Conservation (phyloP, 30 jellyfish, hydroid and myxozoan species). For the Clytia hemisphaerica region DNA sequence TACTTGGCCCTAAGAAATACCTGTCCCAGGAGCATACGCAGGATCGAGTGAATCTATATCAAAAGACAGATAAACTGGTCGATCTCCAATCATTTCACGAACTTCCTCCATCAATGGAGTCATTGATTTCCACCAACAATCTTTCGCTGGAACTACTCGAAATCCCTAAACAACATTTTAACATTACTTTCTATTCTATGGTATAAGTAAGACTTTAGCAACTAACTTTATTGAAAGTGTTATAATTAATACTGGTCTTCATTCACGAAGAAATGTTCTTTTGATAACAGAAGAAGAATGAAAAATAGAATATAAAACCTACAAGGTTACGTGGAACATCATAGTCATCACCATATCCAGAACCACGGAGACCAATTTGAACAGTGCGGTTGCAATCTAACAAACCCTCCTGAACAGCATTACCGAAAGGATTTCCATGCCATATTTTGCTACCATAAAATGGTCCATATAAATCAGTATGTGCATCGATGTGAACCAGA, state of each 20-base stretch:
- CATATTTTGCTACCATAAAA: constrained; percentile 40
- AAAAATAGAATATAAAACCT: not conserved
- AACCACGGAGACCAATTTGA: constrained; percentile 78
- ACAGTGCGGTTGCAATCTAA: constrained; percentile 55
- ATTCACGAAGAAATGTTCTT: not conserved
- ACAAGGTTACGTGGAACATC: constrained; percentile 48
- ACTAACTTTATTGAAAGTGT: no score
- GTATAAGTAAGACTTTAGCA: no score
- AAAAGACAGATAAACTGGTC: constrained; percentile 70
- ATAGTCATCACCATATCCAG: constrained; percentile 45
- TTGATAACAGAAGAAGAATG: not conserved
- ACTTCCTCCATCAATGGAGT: constrained; percentile 81
- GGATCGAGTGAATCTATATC: constrained; percentile 82
- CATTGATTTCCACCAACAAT: constrained; percentile 67
- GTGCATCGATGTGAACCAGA: constrained; percentile 78
- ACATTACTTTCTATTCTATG: not conserved
- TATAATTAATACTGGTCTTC: not conserved
- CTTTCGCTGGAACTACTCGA: constrained; percentile 51
- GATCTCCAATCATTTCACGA: constrained; percentile 66
- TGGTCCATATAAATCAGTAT: constrained; percentile 62
- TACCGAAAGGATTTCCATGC: constrained; percentile 72
- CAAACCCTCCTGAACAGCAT: constrained; percentile 60
- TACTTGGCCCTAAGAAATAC: no score
- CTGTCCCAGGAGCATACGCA: constrained; percentile 83
- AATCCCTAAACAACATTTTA: constrained; percentile 40